Evolutionary conservation across 1,140 invertebrate species (phyloP), one percentile per base, ranked within the genome.

Genomic region (Myzus persicae): DNA sequence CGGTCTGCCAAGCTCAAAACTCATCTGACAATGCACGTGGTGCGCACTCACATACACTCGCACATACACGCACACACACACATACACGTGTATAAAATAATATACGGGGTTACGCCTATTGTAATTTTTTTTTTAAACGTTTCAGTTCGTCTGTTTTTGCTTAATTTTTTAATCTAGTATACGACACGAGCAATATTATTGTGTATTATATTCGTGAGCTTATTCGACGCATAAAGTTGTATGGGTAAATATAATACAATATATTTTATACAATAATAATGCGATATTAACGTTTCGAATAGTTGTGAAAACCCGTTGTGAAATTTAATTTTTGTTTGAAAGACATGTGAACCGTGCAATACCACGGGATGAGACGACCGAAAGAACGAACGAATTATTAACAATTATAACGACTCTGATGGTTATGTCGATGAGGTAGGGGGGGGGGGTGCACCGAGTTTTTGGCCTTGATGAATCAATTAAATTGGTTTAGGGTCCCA

Each of bases 1-100:
- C 67, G 67, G 91, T 92, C 91, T 82, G 40, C 91, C n/a, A 92
- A 92, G 44, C 40, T 81, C 88, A 40, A 89, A 89, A 48, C 67
- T 92, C 91, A n/a, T 91, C 40, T 22, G 67, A 67, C 90, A 67
- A 67, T n/a, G 59, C 59, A 76, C 40, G 42, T 40, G 54, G 44
- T 82, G n/a, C 8, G 31, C 26, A 67, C n/a, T 31, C 24, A 31
- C 26, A 59, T 11, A 59, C 54, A 59, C n/a, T n/a, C n/a, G n/a
- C 26, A 59, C 7, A 31, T 26, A 31, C 26, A 59, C 54, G 9
- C 24, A 59, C 26, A 59, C 26, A 4, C 8, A 11, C 2, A 0
- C 24, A 8, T 8, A 3, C 7, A 11, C 8, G 6, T 8, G 24
- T 59, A 31, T 59, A 11, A 1, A 14, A 59, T 59, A 59, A n/a